Evolutionary conservation across 1,140 invertebrate species (phyloP).

Genomic region (Drosophila subpulchrella): DNA sequence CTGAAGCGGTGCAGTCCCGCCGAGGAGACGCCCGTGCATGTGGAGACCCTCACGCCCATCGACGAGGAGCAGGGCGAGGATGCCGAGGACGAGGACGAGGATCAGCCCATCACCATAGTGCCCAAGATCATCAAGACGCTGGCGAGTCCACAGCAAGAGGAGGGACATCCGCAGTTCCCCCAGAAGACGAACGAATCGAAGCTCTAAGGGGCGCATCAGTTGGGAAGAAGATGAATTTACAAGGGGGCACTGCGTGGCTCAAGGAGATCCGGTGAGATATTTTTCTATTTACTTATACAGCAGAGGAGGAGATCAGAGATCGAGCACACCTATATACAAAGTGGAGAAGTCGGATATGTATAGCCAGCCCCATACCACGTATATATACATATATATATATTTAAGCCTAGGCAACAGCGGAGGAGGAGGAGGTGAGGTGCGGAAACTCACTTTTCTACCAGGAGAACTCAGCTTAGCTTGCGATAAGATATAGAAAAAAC

Average conservation of each 20-base stretch:
- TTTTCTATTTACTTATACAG: constrained; percentile 63
- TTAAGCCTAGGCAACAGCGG: constrained; percentile 35
- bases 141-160: constrained; percentile 86
- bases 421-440: constrained; percentile 2
- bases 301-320: constrained; percentile 36
- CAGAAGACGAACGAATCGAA: constrained; percentile 68
- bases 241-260: constrained; percentile 37
- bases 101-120: constrained; percentile 89
- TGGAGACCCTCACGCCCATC: constrained; percentile 91
- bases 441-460: constrained; percentile 34
- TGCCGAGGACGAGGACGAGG: constrained; percentile 90
- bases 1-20: constrained; percentile 87
- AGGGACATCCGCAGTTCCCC: constrained; percentile 55
- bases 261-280: constrained; percentile 52
- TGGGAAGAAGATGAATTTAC: constrained; percentile 51
- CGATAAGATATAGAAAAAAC: constrained; percentile 43
- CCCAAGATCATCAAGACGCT: constrained; percentile 89
- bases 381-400: constrained; percentile 23
- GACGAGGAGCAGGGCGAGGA: constrained; percentile 93
- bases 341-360: constrained; percentile 15
- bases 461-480: constrained; percentile 47
- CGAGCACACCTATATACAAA: constrained; percentile 40
- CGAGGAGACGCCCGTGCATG: constrained; percentile 86
- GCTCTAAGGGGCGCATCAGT: constrained; percentile 59
- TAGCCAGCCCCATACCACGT: constrained; percentile 16